Percentiles rank a stretch among this genome's conserved stretches.
phyloP scores from a whole-genome alignment of 2,113 vertebrate genomes.

The Odocoileus virginianus region DNA sequence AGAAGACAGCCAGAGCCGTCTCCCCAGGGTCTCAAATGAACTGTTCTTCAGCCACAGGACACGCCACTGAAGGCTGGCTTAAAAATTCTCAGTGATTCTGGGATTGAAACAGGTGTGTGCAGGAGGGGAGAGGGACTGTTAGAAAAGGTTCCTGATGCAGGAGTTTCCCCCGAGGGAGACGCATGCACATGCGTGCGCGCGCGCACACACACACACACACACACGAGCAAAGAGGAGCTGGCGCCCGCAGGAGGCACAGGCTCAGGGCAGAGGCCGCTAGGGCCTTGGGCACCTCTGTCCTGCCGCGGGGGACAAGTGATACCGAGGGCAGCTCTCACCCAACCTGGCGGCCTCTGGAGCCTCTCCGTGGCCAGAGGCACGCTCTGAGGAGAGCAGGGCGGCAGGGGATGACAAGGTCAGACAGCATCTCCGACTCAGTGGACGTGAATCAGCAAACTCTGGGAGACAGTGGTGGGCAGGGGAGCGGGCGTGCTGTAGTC shows the following conservation, averaged over 20 bases:
- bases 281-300: background rate
- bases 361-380: background rate
- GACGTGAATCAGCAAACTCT: background rate
- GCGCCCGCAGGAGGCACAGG: no score
- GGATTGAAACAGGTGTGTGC: no score
- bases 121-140: background rate
- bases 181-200: accelerated
- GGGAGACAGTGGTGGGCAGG: background rate
- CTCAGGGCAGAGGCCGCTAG: background rate
- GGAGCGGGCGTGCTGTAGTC: background rate
- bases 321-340: no score
- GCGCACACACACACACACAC: accelerated
- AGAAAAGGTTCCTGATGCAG: background rate
- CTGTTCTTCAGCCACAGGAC: background rate
- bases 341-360: accelerated
- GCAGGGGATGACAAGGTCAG: background rate
- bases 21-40: background rate
- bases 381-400: background rate
- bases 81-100: background rate
- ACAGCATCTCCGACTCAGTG: background rate
- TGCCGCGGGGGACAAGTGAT: accelerated
- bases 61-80: background rate
- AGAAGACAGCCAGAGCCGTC: background rate
- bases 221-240: background rate
- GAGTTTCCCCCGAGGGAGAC: background rate